These are phyloP conservation scores for Halictus ligatus DNA, from an alignment of 2,888 invertebrate genomes.

Conservation along the genomic window DNA sequence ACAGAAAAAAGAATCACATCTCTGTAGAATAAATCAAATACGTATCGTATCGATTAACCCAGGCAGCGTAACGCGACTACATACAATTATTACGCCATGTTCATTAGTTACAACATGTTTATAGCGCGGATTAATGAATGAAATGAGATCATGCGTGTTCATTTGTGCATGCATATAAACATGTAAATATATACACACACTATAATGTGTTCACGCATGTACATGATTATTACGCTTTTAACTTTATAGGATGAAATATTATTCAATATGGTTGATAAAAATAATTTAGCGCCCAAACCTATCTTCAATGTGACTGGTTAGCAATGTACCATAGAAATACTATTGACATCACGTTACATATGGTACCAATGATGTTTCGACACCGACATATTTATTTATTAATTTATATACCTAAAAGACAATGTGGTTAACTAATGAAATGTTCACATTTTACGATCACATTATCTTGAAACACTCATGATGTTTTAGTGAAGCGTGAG, in stretches of 20 bases:
- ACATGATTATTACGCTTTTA: neutral
- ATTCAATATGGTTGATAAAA: neutral
- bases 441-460: constrained; percentile 54
- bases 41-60: constrained; percentile 17
- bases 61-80: constrained; percentile 26
- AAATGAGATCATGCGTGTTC: constrained; percentile 14
- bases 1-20: constrained; percentile 71
- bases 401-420: constrained; percentile 67
- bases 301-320: constrained; percentile 7
- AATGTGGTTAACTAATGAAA: constrained; percentile 75
- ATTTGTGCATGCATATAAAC: constrained; percentile 30
- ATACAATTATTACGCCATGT: constrained; percentile 29
- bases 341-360: neutral
- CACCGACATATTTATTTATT: constrained; percentile 17
- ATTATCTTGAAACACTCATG: constrained; percentile 64
- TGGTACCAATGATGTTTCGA: constrained; percentile 21
- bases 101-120: constrained; percentile 47
- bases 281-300: neutral
- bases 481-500: constrained; percentile 76
- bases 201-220: constrained; percentile 7
- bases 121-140: constrained; percentile 50
- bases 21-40: constrained; percentile 31
- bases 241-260: neutral
- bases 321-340: constrained; percentile 14
- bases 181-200: constrained; percentile 21